Conservation (phyloP, 2,113 vertebrate genomes). For the Ivindomyrus marchei region DNA sequence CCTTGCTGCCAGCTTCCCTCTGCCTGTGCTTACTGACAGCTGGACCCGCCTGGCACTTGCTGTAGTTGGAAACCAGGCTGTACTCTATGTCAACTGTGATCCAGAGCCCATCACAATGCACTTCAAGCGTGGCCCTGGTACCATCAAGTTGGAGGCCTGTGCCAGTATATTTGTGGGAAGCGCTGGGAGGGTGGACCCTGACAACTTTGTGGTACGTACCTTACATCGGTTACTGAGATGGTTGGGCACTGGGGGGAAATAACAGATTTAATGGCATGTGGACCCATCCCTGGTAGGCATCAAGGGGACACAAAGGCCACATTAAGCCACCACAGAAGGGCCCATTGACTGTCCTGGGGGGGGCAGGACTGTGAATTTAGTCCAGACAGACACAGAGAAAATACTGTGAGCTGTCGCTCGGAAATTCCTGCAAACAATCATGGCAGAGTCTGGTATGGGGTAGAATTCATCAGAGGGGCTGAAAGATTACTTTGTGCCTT, state of each 20-base stretch:
- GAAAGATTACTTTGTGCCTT: constrained; percentile 2
- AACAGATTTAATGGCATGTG: neutral
- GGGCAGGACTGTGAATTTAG: neutral
- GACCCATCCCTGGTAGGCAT: neutral
- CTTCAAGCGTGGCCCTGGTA: constrained; percentile 63
- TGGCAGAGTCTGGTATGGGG: neutral
- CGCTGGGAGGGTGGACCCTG: constrained; percentile 73
- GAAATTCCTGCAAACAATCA: constrained; percentile 3
- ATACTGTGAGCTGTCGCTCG: neutral
- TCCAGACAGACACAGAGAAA: neutral
- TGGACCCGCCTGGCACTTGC: constrained; percentile 82
- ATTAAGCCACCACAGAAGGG: constrained; percentile 28
- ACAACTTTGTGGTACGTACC: constrained; percentile 78
- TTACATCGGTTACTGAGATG: too few relatives aligned
- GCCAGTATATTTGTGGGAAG: constrained; percentile 83
- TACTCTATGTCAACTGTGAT: constrained; percentile 77
- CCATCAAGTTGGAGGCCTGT: constrained; percentile 72
- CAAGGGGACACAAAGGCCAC: constrained; percentile 32
- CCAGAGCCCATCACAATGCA: constrained; percentile 49
- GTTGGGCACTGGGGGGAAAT: neutral
- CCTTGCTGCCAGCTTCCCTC: constrained; percentile 67
- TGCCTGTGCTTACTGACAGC: constrained; percentile 60
- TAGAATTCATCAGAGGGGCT: neutral
- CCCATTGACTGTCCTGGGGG: neutral
- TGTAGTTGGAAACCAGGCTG: constrained; percentile 61